Evolutionary conservation across 2,888 invertebrate genomes (phyloP).

Genomic region (Eupithecia exiguata): DNA sequence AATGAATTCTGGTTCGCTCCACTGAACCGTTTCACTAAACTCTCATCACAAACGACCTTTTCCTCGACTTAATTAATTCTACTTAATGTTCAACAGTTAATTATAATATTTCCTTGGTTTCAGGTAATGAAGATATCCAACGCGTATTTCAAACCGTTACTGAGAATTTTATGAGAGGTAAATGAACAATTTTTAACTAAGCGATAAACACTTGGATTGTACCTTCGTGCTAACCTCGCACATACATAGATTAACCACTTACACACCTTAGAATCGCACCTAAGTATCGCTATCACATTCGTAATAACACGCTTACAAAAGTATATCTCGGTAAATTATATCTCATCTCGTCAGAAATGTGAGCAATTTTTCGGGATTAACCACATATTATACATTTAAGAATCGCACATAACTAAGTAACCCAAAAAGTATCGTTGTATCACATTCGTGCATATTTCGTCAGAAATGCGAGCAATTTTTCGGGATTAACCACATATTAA

Average conservation of each 20-base stretch:
- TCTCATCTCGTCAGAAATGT: too few species aligned
- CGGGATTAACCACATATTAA: background rate
- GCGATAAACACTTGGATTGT: constrained; percentile 43
- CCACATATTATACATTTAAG: too few species aligned
- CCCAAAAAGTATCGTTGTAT: background rate
- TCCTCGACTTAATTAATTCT: background rate
- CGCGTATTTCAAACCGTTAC: constrained; percentile 68
- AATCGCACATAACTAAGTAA: background rate
- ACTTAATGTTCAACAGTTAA: constrained; percentile 35
- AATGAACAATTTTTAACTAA: constrained; percentile 44
- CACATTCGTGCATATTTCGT: background rate
- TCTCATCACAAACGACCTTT: background rate
- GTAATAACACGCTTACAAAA: too few species aligned
- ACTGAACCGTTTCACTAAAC: constrained; percentile 31
- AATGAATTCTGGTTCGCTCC: constrained; percentile 18
- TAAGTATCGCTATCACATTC: too few species aligned
- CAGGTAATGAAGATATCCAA: constrained; percentile 73
- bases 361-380: too few species aligned
- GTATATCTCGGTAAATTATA: too few species aligned
- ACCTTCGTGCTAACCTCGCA: constrained; percentile 41
- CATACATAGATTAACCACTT: constrained; percentile 3
- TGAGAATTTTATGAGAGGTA: constrained; percentile 76
- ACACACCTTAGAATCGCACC: background rate
- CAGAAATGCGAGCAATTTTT: constrained; percentile 1
- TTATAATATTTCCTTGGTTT: constrained; percentile 43